These are phyloP conservation scores for Macrochelys suwanniensis DNA, from an alignment of 2,797 vertebrate genomes.

Conservation along the genomic window DNA sequence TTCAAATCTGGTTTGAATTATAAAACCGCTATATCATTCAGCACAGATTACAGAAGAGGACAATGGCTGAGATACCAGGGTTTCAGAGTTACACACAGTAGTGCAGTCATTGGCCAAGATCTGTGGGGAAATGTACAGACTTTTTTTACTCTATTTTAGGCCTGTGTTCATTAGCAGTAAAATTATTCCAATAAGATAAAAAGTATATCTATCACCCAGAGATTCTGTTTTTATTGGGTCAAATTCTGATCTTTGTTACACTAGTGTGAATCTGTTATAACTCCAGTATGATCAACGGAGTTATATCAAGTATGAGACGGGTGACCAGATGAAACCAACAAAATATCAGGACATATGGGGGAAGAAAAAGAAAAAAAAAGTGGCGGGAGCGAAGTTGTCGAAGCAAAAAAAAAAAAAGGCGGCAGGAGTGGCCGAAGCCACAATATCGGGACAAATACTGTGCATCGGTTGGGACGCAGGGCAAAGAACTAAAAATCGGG, in stretches of 20 bases:
- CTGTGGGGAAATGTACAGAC: neutral
- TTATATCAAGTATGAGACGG: neutral
- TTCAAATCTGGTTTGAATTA: constrained; percentile 28
- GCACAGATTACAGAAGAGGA: neutral
- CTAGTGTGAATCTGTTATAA: neutral
- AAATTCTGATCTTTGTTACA: neutral
- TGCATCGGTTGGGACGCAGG: too few relatives aligned
- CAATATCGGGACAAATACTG: too few relatives aligned
- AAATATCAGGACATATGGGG: too few relatives aligned
- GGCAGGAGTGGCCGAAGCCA: too few relatives aligned
- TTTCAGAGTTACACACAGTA: neutral
- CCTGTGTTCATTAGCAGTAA: neutral
- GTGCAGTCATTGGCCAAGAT: neutral
- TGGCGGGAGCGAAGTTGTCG: too few relatives aligned
- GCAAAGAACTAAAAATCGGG: too few relatives aligned
- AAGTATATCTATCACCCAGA: neutral
- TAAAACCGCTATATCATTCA: neutral
- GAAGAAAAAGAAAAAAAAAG: too few relatives aligned
- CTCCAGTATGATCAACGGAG: neutral
- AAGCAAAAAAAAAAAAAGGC: too few relatives aligned
- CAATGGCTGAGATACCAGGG: neutral
- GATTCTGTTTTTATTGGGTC: neutral
- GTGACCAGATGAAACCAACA: too few relatives aligned
- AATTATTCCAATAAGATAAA: neutral
- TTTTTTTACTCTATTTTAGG: constrained; percentile 33